These are phyloP conservation scores for Ethmia dodecea DNA, from an alignment of 2,888 invertebrate species.

Conservation along the genomic window DNA sequence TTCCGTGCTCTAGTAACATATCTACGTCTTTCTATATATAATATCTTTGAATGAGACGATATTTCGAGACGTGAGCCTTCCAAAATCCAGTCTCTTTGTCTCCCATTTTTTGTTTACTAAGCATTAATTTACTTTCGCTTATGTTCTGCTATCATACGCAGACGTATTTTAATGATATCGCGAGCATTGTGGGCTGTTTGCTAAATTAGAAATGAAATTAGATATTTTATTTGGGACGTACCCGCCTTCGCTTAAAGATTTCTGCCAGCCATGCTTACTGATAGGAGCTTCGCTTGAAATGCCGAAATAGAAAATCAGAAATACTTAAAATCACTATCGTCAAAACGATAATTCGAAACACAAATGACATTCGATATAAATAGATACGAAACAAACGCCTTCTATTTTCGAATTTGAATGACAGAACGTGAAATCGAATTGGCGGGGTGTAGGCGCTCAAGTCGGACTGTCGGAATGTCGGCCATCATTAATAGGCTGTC, in stretches of 20 bases:
- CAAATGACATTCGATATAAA: too few relatives aligned
- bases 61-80: constrained; percentile 45
- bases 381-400: constrained; percentile 6
- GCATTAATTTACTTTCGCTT: constrained; percentile 58
- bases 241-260: too few relatives aligned
- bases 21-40: too few relatives aligned
- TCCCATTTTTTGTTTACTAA: constrained; percentile 55
- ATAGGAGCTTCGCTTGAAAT: too few relatives aligned
- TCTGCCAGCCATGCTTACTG: too few relatives aligned
- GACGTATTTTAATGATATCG: constrained; percentile 46
- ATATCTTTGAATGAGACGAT: too few relatives aligned
- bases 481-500: constrained; percentile 43
- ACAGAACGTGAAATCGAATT: constrained; percentile 34
- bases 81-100: constrained; percentile 49
- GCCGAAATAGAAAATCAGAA: too few relatives aligned
- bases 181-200: constrained; percentile 14
- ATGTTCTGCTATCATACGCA: constrained; percentile 55
- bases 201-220: constrained; percentile 21
- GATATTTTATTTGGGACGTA: too few relatives aligned
- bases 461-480: constrained; percentile 26
- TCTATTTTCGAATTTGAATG: constrained; percentile 23
- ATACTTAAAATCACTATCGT: too few relatives aligned
- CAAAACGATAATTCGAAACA: too few relatives aligned
- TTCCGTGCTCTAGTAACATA: too few relatives aligned
- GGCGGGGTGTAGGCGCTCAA: constrained; percentile 33